Evolutionary conservation across 2,797 vertebrate species (phyloP), one percentile per base, ranked within the genome.

Genomic region (Anguilla anguilla): DNA sequence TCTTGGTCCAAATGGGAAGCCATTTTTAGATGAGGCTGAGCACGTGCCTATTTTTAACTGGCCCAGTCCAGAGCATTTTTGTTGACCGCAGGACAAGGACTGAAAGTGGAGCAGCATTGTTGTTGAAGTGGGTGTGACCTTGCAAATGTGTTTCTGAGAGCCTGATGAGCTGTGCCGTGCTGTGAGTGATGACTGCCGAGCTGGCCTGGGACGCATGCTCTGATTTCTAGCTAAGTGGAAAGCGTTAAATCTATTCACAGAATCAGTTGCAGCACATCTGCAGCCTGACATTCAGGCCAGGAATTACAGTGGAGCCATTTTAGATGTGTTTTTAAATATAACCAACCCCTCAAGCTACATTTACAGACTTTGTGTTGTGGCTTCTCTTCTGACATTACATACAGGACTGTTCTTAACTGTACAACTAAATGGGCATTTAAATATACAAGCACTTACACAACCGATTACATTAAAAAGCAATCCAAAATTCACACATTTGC

Each of bases 281-380:
- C 49, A 84, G 49, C 25, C 83, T 31, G 51, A 55, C 28, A 9
- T 57, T 57, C 35, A 55, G 28, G 83, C 51, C 22, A 57, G 83
- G 46, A 28, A 13, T 72, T 72, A 72, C 28, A 79, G 74, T n/a
- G 49, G 19, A 55, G 46, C 1, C 51, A 28, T 83, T 83, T 83
- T 53, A 28, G 11, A 46, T 46, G 81, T 83, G 81, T n/a, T 57
- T 31, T 84, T 84, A 84, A 84, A 57, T 84, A 57, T 84, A 84
- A 46, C 10, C 51, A 57, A 57, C 10, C 49, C 83, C 83, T 57
- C 83, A 84, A 55, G n/a, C 28, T 53, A 84, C 49, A 84, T 31
- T 19, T 59, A 10, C 28, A 57, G 28, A 84, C 53, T 53, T 51
- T 28, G 2, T 6, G 13, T 28, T 55, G 53, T 28, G 28, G 11